Base-by-base conservation (phyloP, 2,797 vertebrate genomes). In the Labeo calbasu region DNA sequence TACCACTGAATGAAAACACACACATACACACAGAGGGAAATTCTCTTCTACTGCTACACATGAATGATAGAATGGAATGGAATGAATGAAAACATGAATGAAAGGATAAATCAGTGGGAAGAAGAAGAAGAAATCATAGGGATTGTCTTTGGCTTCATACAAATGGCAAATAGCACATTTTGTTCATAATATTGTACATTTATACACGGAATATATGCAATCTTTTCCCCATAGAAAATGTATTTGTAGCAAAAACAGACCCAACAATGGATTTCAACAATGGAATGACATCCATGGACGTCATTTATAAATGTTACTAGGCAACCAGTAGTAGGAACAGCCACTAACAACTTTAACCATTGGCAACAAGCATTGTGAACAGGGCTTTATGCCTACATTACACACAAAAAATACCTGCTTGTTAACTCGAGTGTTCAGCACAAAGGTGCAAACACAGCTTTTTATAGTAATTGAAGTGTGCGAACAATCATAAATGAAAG, bases 11-110 rank as follows among this genome's bases (percentile, higher is more conserved):
- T 84, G 40, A 23, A 73, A 63, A 53, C 36, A 32, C 21, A n/a
- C 13, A 28, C 25, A 55, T 25, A 23, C 55, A 50, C 32, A n/a
- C 23, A 32, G 15, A n/a, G 6, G 51, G 43, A 71, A 21, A 17
- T 46, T 32, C 46, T 61, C 23, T 5, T 1, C 5, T 2, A 25
- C 25, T 21, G 46, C 25, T 36, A 13, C n/a, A 53, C 61, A 68
- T 55, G 46, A 68, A 65, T 50, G 14, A 19, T 50, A 53, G 15
- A 75, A n/a, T 51, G 57, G 14, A 75, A n/a, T 65, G 46, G 23
- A 66, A 75, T 50, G 21, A 59, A 40, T 82, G 32, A 65, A 73
- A 63, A 19, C 21, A 66, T 66, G 43, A 75, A n/a, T 83, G 72
- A 76, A 59, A 65, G 19, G 25, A 51, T 65, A 50, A 65, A 50